A percentile compares a stretch with the other conserved stretches of the same genome.
These are phyloP conservation scores for Prunella fulvescens DNA, from an alignment of 2,113 vertebrate species.

Conservation along the genomic window DNA sequence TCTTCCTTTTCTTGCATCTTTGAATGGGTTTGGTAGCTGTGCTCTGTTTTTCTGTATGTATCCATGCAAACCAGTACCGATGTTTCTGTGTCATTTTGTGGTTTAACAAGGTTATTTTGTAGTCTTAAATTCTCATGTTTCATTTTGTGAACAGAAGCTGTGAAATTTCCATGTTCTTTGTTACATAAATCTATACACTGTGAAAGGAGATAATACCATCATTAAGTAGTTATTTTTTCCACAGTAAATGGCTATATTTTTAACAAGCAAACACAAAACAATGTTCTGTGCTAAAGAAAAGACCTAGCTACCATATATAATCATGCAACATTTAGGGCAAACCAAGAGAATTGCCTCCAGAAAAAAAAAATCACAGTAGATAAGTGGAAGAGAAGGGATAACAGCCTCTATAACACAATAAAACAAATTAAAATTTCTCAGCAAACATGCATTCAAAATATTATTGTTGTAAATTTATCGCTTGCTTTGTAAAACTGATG, in stretches of 20 bases:
- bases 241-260: constrained; percentile 9
- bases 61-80: background rate
- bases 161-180: constrained; percentile 39
- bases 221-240: constrained; percentile 6
- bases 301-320: constrained; percentile 8
- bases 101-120: constrained; percentile 52
- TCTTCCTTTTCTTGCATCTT: constrained; percentile 52
- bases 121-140: constrained; percentile 61
- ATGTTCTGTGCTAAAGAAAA: constrained; percentile 24
- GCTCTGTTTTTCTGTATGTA: background rate
- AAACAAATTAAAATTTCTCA: constrained; percentile 45
- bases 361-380: background rate
- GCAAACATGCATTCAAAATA: constrained; percentile 11
- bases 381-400: constrained; percentile 20
- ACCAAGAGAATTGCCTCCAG: constrained; percentile 14
- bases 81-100: constrained; percentile 24
- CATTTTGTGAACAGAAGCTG: constrained; percentile 36
- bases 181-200: constrained; percentile 60
- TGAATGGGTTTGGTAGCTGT: background rate
- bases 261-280: constrained; percentile 25
- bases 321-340: background rate
- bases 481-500: background rate
- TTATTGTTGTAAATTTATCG: background rate
- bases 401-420: constrained; percentile 18
- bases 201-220: constrained; percentile 40